A percentile compares a stretch with the other conserved stretches of the same genome.
Evolutionary conservation across 2,113 vertebrate genomes (phyloP).

Genomic region (Miniopterus natalensis): DNA sequence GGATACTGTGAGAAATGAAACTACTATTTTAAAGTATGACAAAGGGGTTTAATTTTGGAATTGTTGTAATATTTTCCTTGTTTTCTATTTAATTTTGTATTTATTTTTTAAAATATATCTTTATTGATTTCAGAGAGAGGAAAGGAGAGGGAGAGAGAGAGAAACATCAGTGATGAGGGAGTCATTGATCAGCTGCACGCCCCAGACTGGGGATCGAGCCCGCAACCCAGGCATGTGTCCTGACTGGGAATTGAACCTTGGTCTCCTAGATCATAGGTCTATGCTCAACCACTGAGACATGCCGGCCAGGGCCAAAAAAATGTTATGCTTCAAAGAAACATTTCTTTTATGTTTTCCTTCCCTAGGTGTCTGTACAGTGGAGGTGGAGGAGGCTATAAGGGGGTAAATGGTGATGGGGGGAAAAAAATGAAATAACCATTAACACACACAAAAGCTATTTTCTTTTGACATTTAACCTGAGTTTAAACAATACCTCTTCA

Average conservation of each 20-base stretch:
- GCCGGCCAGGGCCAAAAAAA: too few relatives aligned
- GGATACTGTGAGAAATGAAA: neutral
- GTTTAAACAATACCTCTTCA: neutral
- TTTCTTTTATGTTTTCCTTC: constrained; percentile 15
- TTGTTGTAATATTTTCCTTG: constrained; percentile 30
- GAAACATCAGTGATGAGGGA: too few relatives aligned
- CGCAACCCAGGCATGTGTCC: too few relatives aligned
- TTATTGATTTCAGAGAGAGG: too few relatives aligned
- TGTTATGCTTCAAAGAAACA: neutral
- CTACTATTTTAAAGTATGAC: neutral
- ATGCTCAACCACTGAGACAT: too few relatives aligned
- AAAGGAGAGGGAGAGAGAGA: too few relatives aligned
- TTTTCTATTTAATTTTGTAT: neutral
- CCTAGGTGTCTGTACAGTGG: neutral
- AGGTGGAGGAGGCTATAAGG: neutral
- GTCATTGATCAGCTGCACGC: too few relatives aligned
- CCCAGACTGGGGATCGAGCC: too few relatives aligned
- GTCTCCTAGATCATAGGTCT: too few relatives aligned
- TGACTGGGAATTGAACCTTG: too few relatives aligned
- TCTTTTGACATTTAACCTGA: neutral
- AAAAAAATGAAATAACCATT: neutral
- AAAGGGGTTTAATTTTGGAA: neutral
- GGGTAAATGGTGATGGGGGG: neutral
- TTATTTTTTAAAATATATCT: too few relatives aligned
- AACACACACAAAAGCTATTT: neutral